phyloP scores from a whole-genome alignment of 2,113 vertebrate genomes.

The Lasiurus cinereus region DNA sequence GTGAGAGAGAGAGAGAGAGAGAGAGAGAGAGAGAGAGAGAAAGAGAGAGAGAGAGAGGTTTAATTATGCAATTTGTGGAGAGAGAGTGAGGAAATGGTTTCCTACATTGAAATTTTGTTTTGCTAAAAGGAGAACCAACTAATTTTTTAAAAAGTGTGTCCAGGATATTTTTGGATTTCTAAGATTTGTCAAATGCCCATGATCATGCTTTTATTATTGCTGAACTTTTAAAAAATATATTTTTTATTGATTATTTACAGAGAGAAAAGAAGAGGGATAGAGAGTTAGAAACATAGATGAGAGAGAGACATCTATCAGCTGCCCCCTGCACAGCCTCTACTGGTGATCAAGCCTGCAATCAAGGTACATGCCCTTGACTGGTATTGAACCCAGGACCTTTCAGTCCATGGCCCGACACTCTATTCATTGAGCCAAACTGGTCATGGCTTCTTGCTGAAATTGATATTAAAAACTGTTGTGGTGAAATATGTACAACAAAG shows the following conservation, averaged over 20 bases:
- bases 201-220: neutral
- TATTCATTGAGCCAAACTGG: too few species aligned
- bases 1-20: neutral
- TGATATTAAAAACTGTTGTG: neutral
- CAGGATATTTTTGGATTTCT: neutral
- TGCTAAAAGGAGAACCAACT: neutral
- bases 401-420: too few species aligned
- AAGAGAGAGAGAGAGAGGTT: neutral
- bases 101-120: neutral
- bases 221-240: too few species aligned
- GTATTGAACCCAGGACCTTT: too few species aligned
- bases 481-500: neutral
- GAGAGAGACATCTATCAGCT: too few species aligned
- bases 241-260: too few species aligned
- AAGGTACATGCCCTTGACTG: too few species aligned
- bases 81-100: neutral
- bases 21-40: too few species aligned
- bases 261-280: too few species aligned
- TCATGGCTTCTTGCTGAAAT: neutral
- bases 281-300: too few species aligned
- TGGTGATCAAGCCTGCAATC: too few species aligned
- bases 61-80: neutral
- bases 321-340: too few species aligned
- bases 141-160: neutral
- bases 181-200: neutral